Conservation (phyloP, 2,113 vertebrate genomes). For the Halichoerus grypus region DNA sequence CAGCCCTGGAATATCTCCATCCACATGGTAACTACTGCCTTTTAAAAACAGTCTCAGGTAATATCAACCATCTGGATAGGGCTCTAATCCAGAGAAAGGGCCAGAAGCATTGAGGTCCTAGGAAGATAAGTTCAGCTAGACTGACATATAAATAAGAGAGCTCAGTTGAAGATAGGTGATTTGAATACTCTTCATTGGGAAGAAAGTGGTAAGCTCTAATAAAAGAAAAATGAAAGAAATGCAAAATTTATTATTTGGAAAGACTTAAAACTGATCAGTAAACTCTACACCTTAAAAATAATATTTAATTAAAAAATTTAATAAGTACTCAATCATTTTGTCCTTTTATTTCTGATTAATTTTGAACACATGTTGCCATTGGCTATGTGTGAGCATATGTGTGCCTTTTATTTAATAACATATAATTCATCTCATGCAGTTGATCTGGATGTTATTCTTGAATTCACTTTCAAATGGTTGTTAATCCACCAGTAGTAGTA, state of each 20-base stretch:
- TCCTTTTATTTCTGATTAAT: not conserved
- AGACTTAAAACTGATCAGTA: not conserved
- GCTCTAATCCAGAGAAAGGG: conserved; percentile 45
- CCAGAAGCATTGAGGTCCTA: not conserved
- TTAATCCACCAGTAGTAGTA: conserved; percentile 52
- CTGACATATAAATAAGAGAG: not conserved
- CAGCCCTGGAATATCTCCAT: conserved; percentile 41
- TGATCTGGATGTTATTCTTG: conserved; percentile 9
- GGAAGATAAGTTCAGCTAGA: not conserved
- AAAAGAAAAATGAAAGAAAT: not conserved
- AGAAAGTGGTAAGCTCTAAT: not conserved
- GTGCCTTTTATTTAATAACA: not conserved
- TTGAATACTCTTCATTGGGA: not conserved
- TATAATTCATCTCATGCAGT: conserved; percentile 39
- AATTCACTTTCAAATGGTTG: conserved; percentile 64
- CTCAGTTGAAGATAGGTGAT: fast-evolving
- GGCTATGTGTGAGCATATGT: not conserved
- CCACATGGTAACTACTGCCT: conserved; percentile 49
- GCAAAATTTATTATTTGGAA: not conserved
- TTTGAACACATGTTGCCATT: not conserved
- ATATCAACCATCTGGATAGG: conserved; percentile 63
- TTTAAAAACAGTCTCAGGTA: conserved; percentile 56
- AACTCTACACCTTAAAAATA: not conserved
- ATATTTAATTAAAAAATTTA: not conserved
- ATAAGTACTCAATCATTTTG: not conserved